Evolutionary conservation across 2,888 invertebrate species (phyloP).

Genomic region (Girardia tigrina): DNA sequence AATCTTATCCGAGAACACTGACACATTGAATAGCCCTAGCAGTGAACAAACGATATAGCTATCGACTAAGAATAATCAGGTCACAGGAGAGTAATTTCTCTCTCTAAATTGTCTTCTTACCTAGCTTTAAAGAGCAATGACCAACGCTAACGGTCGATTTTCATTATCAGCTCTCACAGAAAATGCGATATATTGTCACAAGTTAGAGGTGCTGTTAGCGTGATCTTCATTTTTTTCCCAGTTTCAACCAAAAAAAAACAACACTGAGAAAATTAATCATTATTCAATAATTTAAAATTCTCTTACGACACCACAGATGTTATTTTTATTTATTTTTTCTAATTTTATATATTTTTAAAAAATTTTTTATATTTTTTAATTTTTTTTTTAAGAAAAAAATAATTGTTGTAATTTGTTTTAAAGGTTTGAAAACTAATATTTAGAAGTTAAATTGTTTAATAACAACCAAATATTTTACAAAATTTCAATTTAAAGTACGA

Average conservation of each 20-base stretch:
- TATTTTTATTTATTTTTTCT: too few species aligned
- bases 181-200: conserved; percentile 23
- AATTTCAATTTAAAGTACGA: not conserved
- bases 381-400: too few species aligned
- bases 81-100: conserved; percentile 23
- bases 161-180: conserved; percentile 8
- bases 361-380: not conserved
- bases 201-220: conserved; percentile 17
- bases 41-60: conserved; percentile 5
- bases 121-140: not conserved
- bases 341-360: too few species aligned
- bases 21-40: conserved; percentile 11
- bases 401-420: too few species aligned
- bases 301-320: not conserved
- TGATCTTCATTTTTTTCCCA: conserved; percentile 15
- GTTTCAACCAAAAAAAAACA: too few species aligned
- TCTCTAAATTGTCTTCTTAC: conserved; percentile 14
- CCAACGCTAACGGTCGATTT: conserved; percentile 11
- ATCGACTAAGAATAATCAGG: conserved; percentile 23
- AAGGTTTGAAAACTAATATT: too few species aligned
- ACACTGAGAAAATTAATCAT: conserved; percentile 15
- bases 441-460: too few species aligned
- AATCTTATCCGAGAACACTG: conserved; percentile 23
- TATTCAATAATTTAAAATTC: not conserved
- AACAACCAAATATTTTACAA: too few species aligned